Base-by-base conservation (phyloP, 2,113 vertebrate genomes). In the Cottus gobio region DNA sequence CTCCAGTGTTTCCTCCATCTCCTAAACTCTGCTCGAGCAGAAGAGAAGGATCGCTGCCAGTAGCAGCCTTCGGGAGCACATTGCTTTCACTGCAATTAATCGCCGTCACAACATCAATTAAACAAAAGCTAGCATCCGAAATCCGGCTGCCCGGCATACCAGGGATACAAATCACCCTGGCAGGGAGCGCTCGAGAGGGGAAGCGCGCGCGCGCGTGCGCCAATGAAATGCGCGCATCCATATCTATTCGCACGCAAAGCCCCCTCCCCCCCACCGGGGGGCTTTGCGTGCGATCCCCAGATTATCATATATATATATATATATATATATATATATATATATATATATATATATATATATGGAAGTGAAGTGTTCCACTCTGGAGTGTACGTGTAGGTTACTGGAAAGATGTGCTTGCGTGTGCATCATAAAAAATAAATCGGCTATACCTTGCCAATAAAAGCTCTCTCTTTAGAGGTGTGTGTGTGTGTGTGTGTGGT, bases 31-130 rank as follows among this genome's bases (percentile, higher is more conserved):
- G 79, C 36, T 31, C 2, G 8, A 73, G 76, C 66, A 73, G 76
- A 31, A 52, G 13, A 72, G 79, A 74, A 28, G 64, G 63, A 46
- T 11, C 4, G 34, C 71, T 78, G 87, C 79, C 89, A 89, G 64
- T 37, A 75, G 6, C 74, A 72, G 88, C 79, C 75, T 83, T 90
- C 85, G 80, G 85, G 81, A 90, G 89, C 89, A 62, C 87, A 82
- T 79, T 82, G 87, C 86, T 89, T 89, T 92, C 84, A 77, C 87
- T 79, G 86, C 84, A 88, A 93, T 93, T 93, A 93, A 91, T 87
- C 84, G 87, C 86, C 86, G 87, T 92, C 92, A 93, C 87, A 93
- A 91, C 92, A 93, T 91, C 93, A 89, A 91, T 93, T 93, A 93
- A 85, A 82, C 80, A 84, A 85, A 70, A 78, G 82, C 77, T 69